phyloP scores from a whole-genome alignment of 1,140 invertebrate species.

The Ephestia elutella region DNA sequence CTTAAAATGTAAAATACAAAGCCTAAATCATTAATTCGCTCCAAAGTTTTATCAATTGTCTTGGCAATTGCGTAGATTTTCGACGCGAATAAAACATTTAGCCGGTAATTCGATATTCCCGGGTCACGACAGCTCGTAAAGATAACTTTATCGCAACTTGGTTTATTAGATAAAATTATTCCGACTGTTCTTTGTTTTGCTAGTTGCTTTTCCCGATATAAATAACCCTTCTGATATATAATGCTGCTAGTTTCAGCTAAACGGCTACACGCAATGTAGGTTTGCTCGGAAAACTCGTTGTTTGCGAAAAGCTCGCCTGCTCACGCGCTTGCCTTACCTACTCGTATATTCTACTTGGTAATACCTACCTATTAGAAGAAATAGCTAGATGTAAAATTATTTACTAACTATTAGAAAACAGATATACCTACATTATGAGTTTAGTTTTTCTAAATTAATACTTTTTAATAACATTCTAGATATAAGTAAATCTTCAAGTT shows the following conservation, averaged over 20 bases:
- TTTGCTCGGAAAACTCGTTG: neutral
- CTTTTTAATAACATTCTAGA: too few relatives aligned
- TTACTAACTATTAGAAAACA: too few relatives aligned
- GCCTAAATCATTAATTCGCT: neutral
- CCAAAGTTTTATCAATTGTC: constrained; percentile 2
- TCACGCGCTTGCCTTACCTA: too few relatives aligned
- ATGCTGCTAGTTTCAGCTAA: neutral
- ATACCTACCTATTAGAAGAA: too few relatives aligned
- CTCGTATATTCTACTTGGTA: too few relatives aligned
- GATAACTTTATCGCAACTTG: constrained; percentile 3
- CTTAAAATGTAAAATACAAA: neutral
- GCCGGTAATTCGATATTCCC: constrained; percentile 1
- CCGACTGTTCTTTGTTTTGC: neutral
- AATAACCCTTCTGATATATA: neutral
- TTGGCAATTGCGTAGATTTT: neutral
- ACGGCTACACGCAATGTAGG: neutral
- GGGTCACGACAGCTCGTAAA: constrained; percentile 1
- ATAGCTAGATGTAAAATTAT: too few relatives aligned
- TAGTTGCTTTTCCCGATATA: neutral
- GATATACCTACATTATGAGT: too few relatives aligned
- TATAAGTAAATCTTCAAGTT: too few relatives aligned
- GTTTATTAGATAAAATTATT: constrained; percentile 4
- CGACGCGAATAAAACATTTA: constrained; percentile 1
- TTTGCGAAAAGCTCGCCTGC: too few relatives aligned
- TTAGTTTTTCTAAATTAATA: too few relatives aligned